Conservation (phyloP, 2,888 invertebrate genomes). For the Heterodera filipjevi region DNA sequence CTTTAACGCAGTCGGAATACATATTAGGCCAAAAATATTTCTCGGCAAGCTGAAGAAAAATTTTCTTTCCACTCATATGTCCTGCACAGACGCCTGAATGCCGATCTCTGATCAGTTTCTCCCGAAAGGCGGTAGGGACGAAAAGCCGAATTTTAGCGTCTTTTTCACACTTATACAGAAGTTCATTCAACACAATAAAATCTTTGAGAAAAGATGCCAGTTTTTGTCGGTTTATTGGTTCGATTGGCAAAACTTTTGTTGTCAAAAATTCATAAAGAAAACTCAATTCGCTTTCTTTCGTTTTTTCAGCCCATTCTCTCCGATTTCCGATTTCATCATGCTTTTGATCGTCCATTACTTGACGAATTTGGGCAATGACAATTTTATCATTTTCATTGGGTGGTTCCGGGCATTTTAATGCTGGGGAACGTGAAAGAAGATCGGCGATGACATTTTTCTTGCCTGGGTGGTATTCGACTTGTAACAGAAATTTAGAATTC, state of each 20-base stretch:
- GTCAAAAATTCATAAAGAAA: constrained; percentile 13
- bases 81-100: constrained; percentile 38
- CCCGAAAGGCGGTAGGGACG: constrained; percentile 28
- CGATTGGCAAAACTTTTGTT: neutral
- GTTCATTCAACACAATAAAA: no score
- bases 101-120: constrained; percentile 31
- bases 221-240: no score
- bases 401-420: no score
- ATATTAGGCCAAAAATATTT: constrained; percentile 37
- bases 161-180: no score
- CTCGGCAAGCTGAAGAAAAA: constrained; percentile 17
- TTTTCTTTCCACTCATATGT: constrained; percentile 40
- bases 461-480: constrained; percentile 22
- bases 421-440: neutral
- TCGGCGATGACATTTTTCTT: constrained; percentile 17
- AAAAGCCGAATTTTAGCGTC: no score
- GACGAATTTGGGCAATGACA: no score
- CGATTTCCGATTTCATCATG: no score
- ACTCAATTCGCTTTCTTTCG: constrained; percentile 20
- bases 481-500: constrained; percentile 15
- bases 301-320: neutral
- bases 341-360: neutral
- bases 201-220: no score
- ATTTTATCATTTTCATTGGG: no score
- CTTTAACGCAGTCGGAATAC: no score